These are phyloP conservation scores for Chelmon rostratus DNA, from an alignment of 2,797 vertebrate species.

Conservation along the genomic window DNA sequence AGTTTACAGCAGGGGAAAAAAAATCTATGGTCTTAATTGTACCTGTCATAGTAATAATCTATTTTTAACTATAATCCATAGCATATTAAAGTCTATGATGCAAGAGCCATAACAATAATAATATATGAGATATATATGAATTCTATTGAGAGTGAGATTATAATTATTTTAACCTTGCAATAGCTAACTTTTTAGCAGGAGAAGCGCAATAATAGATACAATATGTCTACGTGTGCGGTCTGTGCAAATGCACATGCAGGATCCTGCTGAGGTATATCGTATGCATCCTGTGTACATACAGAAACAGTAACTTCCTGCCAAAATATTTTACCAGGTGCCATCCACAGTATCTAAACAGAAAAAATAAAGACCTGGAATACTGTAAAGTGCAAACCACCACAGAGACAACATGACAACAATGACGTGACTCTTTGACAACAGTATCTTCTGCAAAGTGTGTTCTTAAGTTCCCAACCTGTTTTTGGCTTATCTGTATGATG, in stretches of 20 bases:
- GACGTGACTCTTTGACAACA: conserved; percentile 58
- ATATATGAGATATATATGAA: conserved; percentile 48
- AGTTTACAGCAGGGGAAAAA: conserved; percentile 18
- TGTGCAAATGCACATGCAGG: conserved; percentile 57
- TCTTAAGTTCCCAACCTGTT: conserved; percentile 48
- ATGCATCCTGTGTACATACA: conserved; percentile 66
- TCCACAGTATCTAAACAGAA: conserved; percentile 43
- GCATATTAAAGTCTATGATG: conserved; percentile 66
- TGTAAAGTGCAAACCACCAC: conserved; percentile 66
- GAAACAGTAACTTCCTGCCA: conserved; percentile 70
- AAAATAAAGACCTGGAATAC: conserved; percentile 68
- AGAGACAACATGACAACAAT: conserved; percentile 55
- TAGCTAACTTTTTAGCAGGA: conserved; percentile 74
- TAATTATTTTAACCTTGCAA: conserved; percentile 79
- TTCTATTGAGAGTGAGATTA: conserved; percentile 70
- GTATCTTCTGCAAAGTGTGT: conserved; percentile 62
- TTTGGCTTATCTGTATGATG: conserved; percentile 73
- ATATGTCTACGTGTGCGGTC: conserved; percentile 48
- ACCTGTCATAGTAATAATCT: conserved; percentile 73
- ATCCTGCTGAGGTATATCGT: conserved; percentile 44
- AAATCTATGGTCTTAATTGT: conserved; percentile 49
- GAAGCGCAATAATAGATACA: conserved; percentile 77
- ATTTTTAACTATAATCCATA: conserved; percentile 79
- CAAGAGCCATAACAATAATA: conserved; percentile 78
- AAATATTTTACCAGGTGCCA: conserved; percentile 68